Percentiles rank a stretch among this genome's conserved stretches.
These are phyloP conservation scores for Heliocidaris tuberculata DNA, from an alignment of 35 echinoderm and acorn worm species.

Conservation along the genomic window DNA sequence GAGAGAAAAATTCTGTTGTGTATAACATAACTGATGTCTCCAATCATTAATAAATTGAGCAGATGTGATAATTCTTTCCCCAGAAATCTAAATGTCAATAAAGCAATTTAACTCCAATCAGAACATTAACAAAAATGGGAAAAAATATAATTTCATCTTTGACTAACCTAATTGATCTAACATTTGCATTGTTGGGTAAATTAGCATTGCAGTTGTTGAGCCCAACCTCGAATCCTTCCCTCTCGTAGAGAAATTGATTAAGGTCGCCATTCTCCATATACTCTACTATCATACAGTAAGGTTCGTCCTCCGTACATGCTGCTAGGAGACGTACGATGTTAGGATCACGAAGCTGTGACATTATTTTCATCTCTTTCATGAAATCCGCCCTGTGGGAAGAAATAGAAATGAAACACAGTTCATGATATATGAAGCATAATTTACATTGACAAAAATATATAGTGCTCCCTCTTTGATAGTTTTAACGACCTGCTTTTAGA, in stretches of 20 bases:
- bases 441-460: too few species aligned
- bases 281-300: constrained; percentile 95
- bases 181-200: constrained; percentile 53
- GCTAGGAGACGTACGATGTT: constrained; percentile 96
- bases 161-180: constrained; percentile 68
- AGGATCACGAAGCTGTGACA: constrained; percentile 88
- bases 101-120: too few species aligned
- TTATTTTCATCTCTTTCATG: constrained; percentile 99
- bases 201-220: constrained; percentile 54
- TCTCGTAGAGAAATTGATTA: constrained; percentile 90
- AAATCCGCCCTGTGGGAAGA: constrained; percentile 74
- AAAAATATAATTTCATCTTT: neutral
- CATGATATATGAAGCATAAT: too few species aligned
- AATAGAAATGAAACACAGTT: neutral
- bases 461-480: too few species aligned
- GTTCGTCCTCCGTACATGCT: constrained; percentile 87
- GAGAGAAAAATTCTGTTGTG: too few species aligned
- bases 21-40: too few species aligned
- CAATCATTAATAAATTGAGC: too few species aligned
- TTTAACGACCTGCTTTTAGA: too few species aligned
- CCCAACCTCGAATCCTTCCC: constrained; percentile 55
- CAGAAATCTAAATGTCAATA: too few species aligned
- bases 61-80: too few species aligned
- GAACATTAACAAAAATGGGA: too few species aligned
- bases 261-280: constrained; percentile 94